Conservation (phyloP, 2,888 invertebrate species). For the Scrobipalpa atriplicella region DNA sequence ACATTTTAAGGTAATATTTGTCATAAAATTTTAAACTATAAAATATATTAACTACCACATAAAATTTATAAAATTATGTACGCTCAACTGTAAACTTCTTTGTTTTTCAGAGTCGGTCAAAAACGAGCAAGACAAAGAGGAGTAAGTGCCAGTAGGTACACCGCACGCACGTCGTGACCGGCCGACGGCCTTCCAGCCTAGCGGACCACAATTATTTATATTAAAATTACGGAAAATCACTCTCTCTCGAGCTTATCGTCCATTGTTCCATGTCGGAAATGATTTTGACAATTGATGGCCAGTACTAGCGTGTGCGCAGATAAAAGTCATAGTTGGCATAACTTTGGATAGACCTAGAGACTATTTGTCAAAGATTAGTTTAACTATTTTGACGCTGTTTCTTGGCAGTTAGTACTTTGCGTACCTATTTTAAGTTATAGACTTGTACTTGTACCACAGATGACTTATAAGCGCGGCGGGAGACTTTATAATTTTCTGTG, state of each 20-base stretch:
- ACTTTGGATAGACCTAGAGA: not conserved
- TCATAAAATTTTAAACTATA: no score
- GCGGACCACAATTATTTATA: conserved; percentile 65
- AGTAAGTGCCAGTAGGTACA: conserved; percentile 39
- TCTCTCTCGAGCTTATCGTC: conserved; percentile 55
- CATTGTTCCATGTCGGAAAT: conserved; percentile 61
- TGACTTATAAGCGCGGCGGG: no score
- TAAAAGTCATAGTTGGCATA: not conserved
- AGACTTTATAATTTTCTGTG: no score
- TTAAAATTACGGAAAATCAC: conserved; percentile 69
- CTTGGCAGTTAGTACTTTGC: no score
- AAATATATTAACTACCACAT: no score
- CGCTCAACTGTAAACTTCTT: not conserved
- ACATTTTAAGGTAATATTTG: no score
- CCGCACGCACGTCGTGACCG: conserved; percentile 58
- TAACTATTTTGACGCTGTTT: not conserved
- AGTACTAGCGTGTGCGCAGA: conserved; percentile 42
- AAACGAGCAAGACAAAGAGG: conserved; percentile 22
- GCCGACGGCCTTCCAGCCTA: conserved; percentile 61
- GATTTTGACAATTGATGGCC: conserved; percentile 62
- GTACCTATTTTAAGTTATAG: no score
- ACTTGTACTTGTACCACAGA: no score
- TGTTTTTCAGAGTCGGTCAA: not conserved
- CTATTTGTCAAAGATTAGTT: not conserved
- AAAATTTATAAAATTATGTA: no score